These are phyloP conservation scores for Lagenorhynchus albirostris DNA, from an alignment of 2,113 vertebrate species.

Conservation along the genomic window DNA sequence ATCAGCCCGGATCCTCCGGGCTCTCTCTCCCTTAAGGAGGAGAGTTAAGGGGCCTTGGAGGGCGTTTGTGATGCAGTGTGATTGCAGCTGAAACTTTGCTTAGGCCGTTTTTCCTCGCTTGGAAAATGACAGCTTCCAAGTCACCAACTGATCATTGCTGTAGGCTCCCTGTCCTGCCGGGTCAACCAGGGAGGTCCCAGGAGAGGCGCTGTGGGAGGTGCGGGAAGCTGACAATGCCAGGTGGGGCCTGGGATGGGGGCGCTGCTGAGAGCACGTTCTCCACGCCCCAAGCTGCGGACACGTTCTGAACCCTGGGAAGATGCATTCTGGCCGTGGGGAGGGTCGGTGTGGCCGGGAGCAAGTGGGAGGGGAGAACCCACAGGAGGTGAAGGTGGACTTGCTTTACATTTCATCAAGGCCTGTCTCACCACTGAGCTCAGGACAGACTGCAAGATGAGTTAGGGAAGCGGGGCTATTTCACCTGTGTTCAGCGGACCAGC, in stretches of 20 bases:
- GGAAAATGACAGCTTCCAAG: not conserved
- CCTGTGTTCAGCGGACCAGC: not conserved
- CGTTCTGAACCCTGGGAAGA: not conserved
- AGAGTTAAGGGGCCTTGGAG: not conserved
- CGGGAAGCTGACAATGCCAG: not conserved
- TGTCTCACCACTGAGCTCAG: not conserved
- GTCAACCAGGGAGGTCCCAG: not conserved
- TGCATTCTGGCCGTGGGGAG: not conserved
- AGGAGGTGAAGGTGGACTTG: not conserved
- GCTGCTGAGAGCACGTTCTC: not conserved
- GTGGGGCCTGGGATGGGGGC: not conserved
- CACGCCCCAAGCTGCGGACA: not conserved
- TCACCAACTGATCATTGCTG: not conserved
- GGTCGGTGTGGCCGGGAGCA: accelerated
- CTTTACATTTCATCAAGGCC: not conserved
- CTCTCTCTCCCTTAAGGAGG: not conserved
- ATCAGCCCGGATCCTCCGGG: too few relatives aligned
- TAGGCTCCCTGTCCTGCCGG: not conserved
- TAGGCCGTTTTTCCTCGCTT: not conserved
- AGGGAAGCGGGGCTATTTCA: not conserved
- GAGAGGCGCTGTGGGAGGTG: not conserved
- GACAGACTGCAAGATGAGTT: not conserved
- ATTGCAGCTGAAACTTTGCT: not conserved
- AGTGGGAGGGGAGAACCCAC: not conserved
- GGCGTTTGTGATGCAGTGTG: not conserved